Evolutionary conservation across 1,140 invertebrate species (phyloP).

Genomic region (Drosophila kurseongensis): DNA sequence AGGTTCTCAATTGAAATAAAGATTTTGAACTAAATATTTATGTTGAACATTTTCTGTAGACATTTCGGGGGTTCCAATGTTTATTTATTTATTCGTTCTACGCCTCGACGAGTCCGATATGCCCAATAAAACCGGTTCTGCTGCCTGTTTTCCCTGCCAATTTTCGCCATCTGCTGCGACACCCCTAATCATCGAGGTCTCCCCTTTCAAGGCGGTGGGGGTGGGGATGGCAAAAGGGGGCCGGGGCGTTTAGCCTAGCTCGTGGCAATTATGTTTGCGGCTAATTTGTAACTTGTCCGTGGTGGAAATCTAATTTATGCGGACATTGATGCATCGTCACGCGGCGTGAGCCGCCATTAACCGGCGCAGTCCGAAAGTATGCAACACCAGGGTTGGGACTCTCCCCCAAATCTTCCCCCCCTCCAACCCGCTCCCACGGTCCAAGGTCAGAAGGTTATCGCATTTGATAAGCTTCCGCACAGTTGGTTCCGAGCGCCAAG

Average conservation of each 20-base stretch:
- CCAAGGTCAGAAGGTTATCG: conserved; percentile 47
- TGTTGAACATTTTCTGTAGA: not conserved
- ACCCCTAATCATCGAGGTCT: not conserved
- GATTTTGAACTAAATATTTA: not conserved
- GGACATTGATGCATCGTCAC: conserved; percentile 49
- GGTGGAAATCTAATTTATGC: conserved; percentile 40
- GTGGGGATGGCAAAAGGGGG: not conserved
- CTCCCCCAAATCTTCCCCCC: not conserved
- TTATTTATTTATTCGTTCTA: conserved; percentile 2
- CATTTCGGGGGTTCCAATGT: not conserved
- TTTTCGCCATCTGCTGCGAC: conserved; percentile 3
- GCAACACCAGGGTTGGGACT: conserved; percentile 2
- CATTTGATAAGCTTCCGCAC: conserved; percentile 24
- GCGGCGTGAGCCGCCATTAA: conserved; percentile 24
- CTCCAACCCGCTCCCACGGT: too few species aligned
- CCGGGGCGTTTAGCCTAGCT: conserved; percentile 16
- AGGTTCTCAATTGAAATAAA: too few species aligned
- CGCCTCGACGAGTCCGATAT: conserved; percentile 1
- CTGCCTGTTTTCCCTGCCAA: conserved; percentile 8
- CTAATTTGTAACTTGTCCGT: conserved; percentile 34
- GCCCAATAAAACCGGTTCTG: not conserved
- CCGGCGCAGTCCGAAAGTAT: conserved; percentile 32
- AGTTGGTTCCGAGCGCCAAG: not conserved
- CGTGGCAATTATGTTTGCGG: conserved; percentile 54
- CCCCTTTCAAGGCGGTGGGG: not conserved